phyloP scores from a whole-genome alignment of 2,113 vertebrate species.

The Todiramphus saurophagus region DNA sequence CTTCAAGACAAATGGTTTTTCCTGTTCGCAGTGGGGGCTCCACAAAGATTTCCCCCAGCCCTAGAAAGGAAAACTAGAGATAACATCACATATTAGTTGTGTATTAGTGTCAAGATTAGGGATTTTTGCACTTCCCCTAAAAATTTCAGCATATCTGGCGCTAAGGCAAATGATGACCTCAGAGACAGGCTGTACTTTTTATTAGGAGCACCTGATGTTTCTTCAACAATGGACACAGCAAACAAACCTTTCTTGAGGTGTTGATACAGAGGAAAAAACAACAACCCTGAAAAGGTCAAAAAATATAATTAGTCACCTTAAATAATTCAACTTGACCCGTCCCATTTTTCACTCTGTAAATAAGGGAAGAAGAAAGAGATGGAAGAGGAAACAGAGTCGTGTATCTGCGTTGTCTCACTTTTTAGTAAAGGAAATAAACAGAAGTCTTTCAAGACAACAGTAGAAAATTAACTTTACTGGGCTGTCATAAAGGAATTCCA shows the following conservation, averaged over 20 bases:
- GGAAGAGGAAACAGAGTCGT: neutral
- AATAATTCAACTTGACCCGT: neutral
- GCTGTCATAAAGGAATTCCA: neutral
- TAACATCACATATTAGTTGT: neutral
- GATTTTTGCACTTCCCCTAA: neutral
- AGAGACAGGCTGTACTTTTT: neutral
- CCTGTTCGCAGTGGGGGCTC: neutral
- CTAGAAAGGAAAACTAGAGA: neutral
- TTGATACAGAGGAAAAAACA: neutral
- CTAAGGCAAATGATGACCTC: neutral
- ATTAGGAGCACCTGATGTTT: neutral
- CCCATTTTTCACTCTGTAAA: neutral
- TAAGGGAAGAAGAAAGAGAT: neutral
- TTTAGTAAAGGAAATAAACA: neutral
- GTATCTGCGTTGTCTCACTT: neutral
- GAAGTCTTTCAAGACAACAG: neutral
- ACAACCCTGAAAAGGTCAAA: neutral
- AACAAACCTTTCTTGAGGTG: neutral
- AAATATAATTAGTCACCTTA: neutral
- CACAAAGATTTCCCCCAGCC: neutral
- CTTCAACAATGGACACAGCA: neutral
- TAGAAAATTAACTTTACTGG: neutral
- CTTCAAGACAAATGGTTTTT: neutral
- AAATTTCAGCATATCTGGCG: neutral
- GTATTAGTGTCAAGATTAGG: neutral